A percentile compares a stretch with the other conserved stretches of the same genome.
These are phyloP conservation scores for Cryptophagus acutangulus DNA, from an alignment of 2,888 invertebrate genomes.

Conservation along the genomic window DNA sequence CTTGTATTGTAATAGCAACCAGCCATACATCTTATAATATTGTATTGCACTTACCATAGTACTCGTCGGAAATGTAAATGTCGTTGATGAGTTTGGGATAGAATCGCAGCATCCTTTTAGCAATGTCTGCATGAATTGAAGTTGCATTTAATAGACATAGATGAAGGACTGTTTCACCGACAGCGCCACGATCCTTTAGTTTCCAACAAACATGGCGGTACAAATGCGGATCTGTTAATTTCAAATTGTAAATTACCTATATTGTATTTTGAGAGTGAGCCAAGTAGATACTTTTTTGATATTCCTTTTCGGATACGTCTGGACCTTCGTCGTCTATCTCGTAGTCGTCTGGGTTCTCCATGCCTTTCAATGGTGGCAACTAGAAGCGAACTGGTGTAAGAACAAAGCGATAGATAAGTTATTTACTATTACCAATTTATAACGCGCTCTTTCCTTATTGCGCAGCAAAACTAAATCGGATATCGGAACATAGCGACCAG, in stretches of 20 bases:
- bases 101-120: constrained; percentile 82
- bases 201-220: constrained; percentile 91
- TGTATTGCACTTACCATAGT: constrained; percentile 74
- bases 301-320: constrained; percentile 52
- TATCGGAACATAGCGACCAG: constrained; percentile 85
- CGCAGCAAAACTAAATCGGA: constrained; percentile 80
- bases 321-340: constrained; percentile 76
- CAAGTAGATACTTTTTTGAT: constrained; percentile 42
- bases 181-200: constrained; percentile 85
- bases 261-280: background rate
- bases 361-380: constrained; percentile 68
- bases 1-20: no score
- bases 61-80: constrained; percentile 93
- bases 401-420: constrained; percentile 6
- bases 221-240: constrained; percentile 62
- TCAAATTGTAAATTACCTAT: no score
- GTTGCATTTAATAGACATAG: constrained; percentile 89
- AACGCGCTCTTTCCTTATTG: constrained; percentile 77
- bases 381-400: constrained; percentile 46
- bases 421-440: constrained; percentile 62
- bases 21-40: no score
- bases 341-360: constrained; percentile 83
- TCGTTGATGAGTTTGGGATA: constrained; percentile 94
- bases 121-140: constrained; percentile 86
- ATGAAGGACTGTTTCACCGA: constrained; percentile 93